Conservation (phyloP, 2,113 vertebrate species). For the Rhinogobius similis region DNA sequence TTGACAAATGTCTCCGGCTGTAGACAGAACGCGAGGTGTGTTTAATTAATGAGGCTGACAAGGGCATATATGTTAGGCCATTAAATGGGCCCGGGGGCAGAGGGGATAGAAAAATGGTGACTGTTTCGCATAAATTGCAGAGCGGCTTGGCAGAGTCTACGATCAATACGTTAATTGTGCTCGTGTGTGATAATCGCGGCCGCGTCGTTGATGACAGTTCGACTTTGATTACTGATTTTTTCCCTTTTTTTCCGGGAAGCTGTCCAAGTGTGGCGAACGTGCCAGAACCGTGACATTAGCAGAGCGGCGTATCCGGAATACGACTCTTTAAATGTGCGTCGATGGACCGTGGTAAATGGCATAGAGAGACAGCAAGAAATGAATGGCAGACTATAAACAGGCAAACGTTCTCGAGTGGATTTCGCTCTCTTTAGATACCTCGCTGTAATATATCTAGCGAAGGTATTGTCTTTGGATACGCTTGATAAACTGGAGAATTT, state of each 20-base stretch:
- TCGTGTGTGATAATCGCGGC: conserved; percentile 51
- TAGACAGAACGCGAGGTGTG: conserved; percentile 34
- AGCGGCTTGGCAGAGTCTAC: conserved; percentile 28
- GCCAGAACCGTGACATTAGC: conserved; percentile 52
- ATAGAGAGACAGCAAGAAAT: conserved; percentile 45
- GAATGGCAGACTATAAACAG: conserved; percentile 52
- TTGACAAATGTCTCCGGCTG: conserved; percentile 47
- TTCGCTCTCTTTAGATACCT: conserved; percentile 52
- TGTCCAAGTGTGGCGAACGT: conserved; percentile 41
- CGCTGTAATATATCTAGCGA: conserved; percentile 54
- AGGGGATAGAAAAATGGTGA: conserved; percentile 22
- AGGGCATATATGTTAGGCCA: conserved; percentile 43
- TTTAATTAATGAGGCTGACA: conserved; percentile 69
- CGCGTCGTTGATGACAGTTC: conserved; percentile 56
- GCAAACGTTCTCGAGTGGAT: conserved; percentile 58
- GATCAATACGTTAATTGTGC: conserved; percentile 69
- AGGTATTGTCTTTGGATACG: conserved; percentile 36
- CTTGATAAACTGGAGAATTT: conserved; percentile 31
- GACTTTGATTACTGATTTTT: conserved; percentile 54
- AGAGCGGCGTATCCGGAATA: conserved; percentile 34
- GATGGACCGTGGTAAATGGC: conserved; percentile 49
- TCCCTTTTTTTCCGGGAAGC: conserved; percentile 20
- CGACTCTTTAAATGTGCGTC: conserved; percentile 45
- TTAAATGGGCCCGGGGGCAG: conserved; percentile 38
- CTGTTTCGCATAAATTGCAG: conserved; percentile 31